phyloP scores from a whole-genome alignment of 2,113 vertebrate genomes.

The Callocephalon fimbriatum region DNA sequence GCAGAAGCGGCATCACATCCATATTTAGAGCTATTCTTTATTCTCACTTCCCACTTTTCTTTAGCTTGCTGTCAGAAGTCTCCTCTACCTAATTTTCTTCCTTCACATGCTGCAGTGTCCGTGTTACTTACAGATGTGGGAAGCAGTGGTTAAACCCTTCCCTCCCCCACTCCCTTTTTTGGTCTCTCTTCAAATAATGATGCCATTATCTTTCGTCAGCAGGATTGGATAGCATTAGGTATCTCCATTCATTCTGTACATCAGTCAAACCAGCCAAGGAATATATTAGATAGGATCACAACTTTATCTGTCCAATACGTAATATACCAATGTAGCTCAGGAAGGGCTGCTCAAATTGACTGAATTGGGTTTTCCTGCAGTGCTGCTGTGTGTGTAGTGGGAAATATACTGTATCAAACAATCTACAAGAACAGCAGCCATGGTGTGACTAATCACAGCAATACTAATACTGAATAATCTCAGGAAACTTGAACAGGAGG shows the following conservation, averaged over 20 bases:
- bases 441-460: slow-evolving; percentile 37
- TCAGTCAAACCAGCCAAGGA: slow-evolving; percentile 48
- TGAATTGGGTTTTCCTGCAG: slow-evolving; percentile 50
- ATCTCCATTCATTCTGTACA: slow-evolving; percentile 28
- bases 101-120: neutral
- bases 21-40: neutral
- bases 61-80: neutral
- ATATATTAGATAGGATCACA: slow-evolving; percentile 62
- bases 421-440: slow-evolving; percentile 17
- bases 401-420: slow-evolving; percentile 42
- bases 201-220: slow-evolving; percentile 29
- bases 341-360: slow-evolving; percentile 59
- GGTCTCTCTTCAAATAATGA: slow-evolving; percentile 6
- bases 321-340: slow-evolving; percentile 23
- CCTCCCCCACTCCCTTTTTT: neutral
- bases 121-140: neutral
- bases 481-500: slow-evolving; percentile 31
- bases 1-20: neutral
- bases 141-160: neutral
- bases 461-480: slow-evolving; percentile 29
- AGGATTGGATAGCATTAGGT: neutral
- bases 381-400: slow-evolving; percentile 10
- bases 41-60: neutral
- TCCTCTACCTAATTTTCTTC: neutral
- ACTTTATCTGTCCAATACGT: slow-evolving; percentile 38